phyloP scores from a whole-genome alignment of 1,140 invertebrate genomes.

The Atta cephalotes region DNA sequence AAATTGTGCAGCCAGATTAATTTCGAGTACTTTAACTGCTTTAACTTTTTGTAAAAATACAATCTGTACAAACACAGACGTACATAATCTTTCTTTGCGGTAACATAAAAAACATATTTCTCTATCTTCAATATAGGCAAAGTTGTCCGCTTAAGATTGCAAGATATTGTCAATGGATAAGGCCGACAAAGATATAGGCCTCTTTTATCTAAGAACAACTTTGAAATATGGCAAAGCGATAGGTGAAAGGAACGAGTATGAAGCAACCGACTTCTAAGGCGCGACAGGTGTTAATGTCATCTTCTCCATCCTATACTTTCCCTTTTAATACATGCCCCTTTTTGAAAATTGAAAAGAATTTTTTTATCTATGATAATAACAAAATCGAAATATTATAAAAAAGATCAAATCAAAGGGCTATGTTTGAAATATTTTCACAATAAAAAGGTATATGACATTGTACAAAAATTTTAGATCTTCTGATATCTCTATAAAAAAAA shows the following conservation, averaged over 20 bases:
- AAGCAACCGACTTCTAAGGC: conserved; percentile 40
- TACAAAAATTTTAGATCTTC: not conserved
- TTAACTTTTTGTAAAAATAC: too few relatives aligned
- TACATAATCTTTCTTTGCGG: not conserved
- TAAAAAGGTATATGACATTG: not conserved
- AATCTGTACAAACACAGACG: not conserved
- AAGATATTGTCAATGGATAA: conserved; percentile 59
- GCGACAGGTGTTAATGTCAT: conserved; percentile 54
- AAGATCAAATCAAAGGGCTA: not conserved
- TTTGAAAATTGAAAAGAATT: not conserved
- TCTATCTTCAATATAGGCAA: not conserved
- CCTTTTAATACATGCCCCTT: not conserved
- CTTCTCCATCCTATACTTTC: conserved; percentile 27
- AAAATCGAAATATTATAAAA: not conserved
- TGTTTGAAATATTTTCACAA: not conserved
- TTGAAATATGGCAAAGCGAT: conserved; percentile 66
- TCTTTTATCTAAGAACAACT: conserved; percentile 71
- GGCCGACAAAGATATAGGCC: conserved; percentile 73
- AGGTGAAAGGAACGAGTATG: conserved; percentile 57
- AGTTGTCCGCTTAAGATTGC: not conserved
- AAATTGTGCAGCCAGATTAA: not conserved
- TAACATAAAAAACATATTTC: not conserved
- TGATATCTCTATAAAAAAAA: not conserved
- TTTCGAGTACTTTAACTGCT: not conserved
- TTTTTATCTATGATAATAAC: not conserved